Evolutionary conservation across 2,888 invertebrate species (phyloP).

Genomic region (Dioctria rufipes): DNA sequence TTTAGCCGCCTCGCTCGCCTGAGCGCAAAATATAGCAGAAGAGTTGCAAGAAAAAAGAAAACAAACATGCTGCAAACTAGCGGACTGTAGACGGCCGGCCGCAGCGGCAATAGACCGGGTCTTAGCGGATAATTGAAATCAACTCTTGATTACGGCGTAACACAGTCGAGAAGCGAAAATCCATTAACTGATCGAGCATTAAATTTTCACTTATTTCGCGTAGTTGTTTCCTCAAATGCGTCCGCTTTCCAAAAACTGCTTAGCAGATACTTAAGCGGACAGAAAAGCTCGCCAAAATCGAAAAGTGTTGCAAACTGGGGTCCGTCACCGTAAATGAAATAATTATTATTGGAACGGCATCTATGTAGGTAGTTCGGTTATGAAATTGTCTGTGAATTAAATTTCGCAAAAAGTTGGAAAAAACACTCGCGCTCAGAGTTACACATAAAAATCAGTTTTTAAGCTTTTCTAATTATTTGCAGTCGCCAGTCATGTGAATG

Average conservation of each 20-base stretch:
- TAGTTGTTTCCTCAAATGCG: conserved; percentile 5
- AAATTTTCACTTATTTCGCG: conserved; percentile 45
- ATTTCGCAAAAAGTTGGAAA: conserved; percentile 23
- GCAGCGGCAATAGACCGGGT: conserved; percentile 1
- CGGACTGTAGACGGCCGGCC: neutral
- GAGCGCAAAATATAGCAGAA: conserved; percentile 14
- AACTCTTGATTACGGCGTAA: conserved; percentile 31
- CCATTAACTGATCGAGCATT: conserved; percentile 42
- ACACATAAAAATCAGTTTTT: conserved; percentile 30
- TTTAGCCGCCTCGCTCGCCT: conserved; percentile 12
- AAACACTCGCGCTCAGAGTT: neutral
- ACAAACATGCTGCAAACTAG: conserved; percentile 3
- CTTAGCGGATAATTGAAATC: conserved; percentile 32
- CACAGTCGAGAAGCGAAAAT: conserved; percentile 36
- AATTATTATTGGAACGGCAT: conserved; percentile 3
- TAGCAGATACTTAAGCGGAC: conserved; percentile 2
- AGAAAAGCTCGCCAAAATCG: conserved; percentile 21
- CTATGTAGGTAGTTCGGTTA: conserved; percentile 20
- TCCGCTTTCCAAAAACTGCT: neutral
- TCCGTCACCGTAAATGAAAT: conserved; percentile 1
- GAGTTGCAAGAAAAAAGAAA: conserved; percentile 7
- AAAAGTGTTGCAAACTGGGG: conserved; percentile 6
- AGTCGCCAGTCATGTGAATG: conserved; percentile 22
- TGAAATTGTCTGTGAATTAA: conserved; percentile 33
- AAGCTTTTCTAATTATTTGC: conserved; percentile 15